Evolutionary conservation across 2,888 invertebrate genomes (phyloP).

Genomic region (Drosophila melanosoma): DNA sequence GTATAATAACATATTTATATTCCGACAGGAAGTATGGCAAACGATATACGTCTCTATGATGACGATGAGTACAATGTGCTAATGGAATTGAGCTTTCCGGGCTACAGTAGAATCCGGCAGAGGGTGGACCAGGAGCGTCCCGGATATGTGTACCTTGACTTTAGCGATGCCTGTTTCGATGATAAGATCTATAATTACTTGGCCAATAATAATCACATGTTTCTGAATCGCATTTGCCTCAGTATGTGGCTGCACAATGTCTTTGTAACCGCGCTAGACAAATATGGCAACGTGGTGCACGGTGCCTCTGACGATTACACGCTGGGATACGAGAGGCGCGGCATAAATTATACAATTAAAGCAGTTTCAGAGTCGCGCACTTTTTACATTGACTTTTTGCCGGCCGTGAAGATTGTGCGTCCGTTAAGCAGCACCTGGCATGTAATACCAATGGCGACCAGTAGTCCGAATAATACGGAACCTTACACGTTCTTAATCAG

Average conservation of each 20-base stretch:
- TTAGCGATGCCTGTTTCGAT: constrained; percentile 23
- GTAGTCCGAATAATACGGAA: constrained; percentile 12
- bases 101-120: constrained; percentile 21
- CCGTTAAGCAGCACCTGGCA: constrained; percentile 35
- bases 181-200: constrained; percentile 12
- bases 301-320: constrained; percentile 19
- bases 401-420: constrained; percentile 55
- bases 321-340: constrained; percentile 43
- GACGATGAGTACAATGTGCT: constrained; percentile 71
- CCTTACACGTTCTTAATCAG: constrained; percentile 47
- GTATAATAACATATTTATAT: not conserved
- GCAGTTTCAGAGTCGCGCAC: constrained; percentile 36
- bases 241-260: constrained; percentile 39
- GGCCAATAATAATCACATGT: constrained; percentile 10
- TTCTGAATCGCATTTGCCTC: constrained; percentile 27
- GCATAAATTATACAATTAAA: constrained; percentile 58
- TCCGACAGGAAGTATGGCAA: constrained; percentile 57
- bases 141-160: constrained; percentile 58
- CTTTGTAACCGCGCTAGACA: constrained; percentile 14
- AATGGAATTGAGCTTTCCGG: constrained; percentile 56
- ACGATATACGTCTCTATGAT: constrained; percentile 48
- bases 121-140: constrained; percentile 36
- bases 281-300: constrained; percentile 4
- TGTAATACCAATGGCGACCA: constrained; percentile 61
- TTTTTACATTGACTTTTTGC: constrained; percentile 70